Conservation (phyloP, 2,888 invertebrate genomes). For the Dexiosoma caninum region DNA sequence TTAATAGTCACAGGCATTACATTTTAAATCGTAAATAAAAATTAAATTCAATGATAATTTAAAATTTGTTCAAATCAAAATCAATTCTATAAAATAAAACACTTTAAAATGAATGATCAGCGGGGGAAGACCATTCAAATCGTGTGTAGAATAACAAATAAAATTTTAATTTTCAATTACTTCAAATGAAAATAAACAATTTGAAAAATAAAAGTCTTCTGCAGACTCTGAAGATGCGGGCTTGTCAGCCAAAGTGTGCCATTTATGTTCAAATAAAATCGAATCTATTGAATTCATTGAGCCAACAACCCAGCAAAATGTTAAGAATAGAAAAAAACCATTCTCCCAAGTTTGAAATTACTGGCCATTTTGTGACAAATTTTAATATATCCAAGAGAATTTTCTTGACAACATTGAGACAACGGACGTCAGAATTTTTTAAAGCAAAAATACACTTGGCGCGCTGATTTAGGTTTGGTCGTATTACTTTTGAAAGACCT, state of each 20-base stretch:
- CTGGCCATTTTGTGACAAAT: no score
- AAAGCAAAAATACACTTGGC: no score
- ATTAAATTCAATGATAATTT: constrained; percentile 42
- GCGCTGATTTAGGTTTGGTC: no score
- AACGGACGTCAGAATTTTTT: no score
- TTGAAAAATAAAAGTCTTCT: background rate
- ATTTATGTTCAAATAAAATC: background rate
- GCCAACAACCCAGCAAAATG: constrained; percentile 6
- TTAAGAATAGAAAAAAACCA: no score
- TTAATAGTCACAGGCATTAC: background rate
- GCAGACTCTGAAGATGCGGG: constrained; percentile 3
- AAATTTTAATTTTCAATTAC: background rate
- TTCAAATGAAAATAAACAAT: constrained; percentile 27
- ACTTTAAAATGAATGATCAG: constrained; percentile 3
- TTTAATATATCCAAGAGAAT: no score
- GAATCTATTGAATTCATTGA: background rate
- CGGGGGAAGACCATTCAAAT: background rate
- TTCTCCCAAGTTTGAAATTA: no score
- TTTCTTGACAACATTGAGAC: no score
- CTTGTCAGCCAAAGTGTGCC: constrained; percentile 29
- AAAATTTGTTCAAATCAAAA: constrained; percentile 54
- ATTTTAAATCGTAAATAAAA: constrained; percentile 26
- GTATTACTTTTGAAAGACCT: no score
- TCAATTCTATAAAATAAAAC: constrained; percentile 59
- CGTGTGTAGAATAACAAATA: background rate